phyloP scores from a whole-genome alignment of 1,140 invertebrate genomes.

The honey bee (Apis mellifera) region Amel_HAv3.1 CM009934.2:11592001-11592500 shows the following conservation, averaged over 20 bases:
- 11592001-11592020: slow-evolving; percentile 6
- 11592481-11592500: too few species aligned
- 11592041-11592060: background rate
- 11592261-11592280: slow-evolving; percentile 35
- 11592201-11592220: slow-evolving; percentile 1
- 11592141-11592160: background rate
- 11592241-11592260: slow-evolving; percentile 27
- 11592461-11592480: background rate
- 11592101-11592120: background rate
- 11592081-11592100: background rate
- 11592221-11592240: slow-evolving; percentile 23
- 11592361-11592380: background rate
- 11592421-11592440: background rate
- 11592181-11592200: background rate
- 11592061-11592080: background rate
- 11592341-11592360: slow-evolving; percentile 46
- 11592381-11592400: background rate
- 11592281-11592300: slow-evolving; percentile 39
- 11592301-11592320: slow-evolving; percentile 31
- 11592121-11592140: background rate
- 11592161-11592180: too few species aligned
- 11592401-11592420: slow-evolving; percentile 14
- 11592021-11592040: background rate
- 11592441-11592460: background rate
- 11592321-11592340: slow-evolving; percentile 20